Conservation (phyloP, 2,888 invertebrate genomes). For the Drosophila neonasuta region DNA sequence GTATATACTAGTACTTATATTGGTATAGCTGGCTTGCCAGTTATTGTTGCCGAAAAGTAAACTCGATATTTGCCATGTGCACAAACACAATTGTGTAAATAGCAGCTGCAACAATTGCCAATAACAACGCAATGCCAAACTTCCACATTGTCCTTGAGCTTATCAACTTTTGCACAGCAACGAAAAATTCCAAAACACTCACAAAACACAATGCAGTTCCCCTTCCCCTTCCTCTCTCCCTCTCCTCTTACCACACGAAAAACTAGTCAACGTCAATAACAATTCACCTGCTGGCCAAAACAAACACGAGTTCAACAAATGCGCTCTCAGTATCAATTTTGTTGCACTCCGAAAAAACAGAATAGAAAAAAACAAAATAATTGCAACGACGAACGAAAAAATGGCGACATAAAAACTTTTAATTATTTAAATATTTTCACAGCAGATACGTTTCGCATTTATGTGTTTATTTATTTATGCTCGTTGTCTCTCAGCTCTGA, state of each 20-base stretch:
- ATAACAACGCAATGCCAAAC: constrained; percentile 57
- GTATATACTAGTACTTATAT: constrained; percentile 14
- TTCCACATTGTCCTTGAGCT: constrained; percentile 72
- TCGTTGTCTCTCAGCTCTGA: neutral
- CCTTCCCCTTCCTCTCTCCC: neutral
- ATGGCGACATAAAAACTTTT: constrained; percentile 2
- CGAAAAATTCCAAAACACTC: constrained; percentile 53
- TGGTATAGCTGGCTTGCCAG: constrained; percentile 36
- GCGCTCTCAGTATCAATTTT: constrained; percentile 8
- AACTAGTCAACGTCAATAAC: constrained; percentile 57
- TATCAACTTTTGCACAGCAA: constrained; percentile 69
- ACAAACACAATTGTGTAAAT: constrained; percentile 70
- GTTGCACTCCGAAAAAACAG: neutral
- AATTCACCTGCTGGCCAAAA: constrained; percentile 52
- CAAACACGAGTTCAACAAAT: constrained; percentile 31
- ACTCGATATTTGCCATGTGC: constrained; percentile 63
- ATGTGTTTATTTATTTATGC: constrained; percentile 27
- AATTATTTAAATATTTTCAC: constrained; percentile 34
- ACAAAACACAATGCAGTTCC: neutral
- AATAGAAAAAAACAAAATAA: constrained; percentile 5
- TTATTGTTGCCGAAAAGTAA: constrained; percentile 64
- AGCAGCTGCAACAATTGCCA: constrained; percentile 42
- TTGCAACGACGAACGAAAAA: neutral
- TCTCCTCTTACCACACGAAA: constrained; percentile 10
- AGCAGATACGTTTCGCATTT: constrained; percentile 24